Base-by-base conservation (phyloP, 2,797 vertebrate genomes). In the Chiroxiphia lanceolata region DNA sequence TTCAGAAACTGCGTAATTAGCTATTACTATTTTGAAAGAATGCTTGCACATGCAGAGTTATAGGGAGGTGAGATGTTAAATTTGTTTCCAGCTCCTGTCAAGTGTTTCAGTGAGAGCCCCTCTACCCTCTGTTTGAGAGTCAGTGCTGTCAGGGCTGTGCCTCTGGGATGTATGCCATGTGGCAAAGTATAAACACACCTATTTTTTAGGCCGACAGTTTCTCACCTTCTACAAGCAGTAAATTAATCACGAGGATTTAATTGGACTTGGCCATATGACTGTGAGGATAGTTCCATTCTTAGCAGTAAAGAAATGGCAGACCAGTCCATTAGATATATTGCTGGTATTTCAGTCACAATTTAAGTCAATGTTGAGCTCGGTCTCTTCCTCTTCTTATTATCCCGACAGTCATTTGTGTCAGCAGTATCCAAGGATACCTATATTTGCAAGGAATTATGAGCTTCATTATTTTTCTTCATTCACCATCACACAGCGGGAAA, bases 181-280 rank as follows among this genome's bases (percentile, higher is more conserved):
- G 88, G 81, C 25, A 11, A 89, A 69, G 53, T 19, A 84, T 50
- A 92, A 92, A 53, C 51, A 64, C 88, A 77, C 11, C 42, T 57
- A 89, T 89, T 94, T 93, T 93, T 94, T 40, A 92, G 53, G n/a
- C 17, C 93, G 88, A 92, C 70, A 89, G 42, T 64, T 87, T 81
- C 80, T 95, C 63, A 96, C 79, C 82, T 94, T 95, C 69, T 94
- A 64, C 17, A 75, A 89, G 60, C 60, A 95, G 78, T 70, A 95
- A 92, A 95, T 97, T 96, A 96, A 96, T 96, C 92, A 92, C 33
- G 18, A 76, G 44, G 48, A 76, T 64, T 95, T 96, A 95, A 96
- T 85, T 97, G 88, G 84, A 76, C 83, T 88, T 95, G 77, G 65
- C 79, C 90, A 68, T 91, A 87, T 81, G 80, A 95, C 72, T 91